Evolutionary conservation across 2,113 vertebrate species (phyloP).

Genomic region (Pseudopipra pipra): DNA sequence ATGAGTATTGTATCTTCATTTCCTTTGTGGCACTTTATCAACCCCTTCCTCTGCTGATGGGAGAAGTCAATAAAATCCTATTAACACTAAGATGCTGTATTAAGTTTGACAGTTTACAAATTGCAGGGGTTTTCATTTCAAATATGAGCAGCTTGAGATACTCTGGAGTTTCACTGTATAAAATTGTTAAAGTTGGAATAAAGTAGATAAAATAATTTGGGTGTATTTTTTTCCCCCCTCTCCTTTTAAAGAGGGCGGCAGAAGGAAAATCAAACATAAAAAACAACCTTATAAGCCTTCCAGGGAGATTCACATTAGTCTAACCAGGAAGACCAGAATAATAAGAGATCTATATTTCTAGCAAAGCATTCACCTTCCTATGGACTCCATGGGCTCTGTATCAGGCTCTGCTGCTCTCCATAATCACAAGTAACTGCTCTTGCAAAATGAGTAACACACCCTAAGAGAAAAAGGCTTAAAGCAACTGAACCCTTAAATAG

Average conservation of each 20-base stretch:
- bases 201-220: background rate
- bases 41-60: slow-evolving; percentile 43
- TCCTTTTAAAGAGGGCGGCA: background rate
- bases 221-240: background rate
- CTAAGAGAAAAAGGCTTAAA: slow-evolving; percentile 1
- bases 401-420: background rate
- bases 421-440: background rate
- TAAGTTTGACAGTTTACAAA: slow-evolving; percentile 61
- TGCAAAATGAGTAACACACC: background rate
- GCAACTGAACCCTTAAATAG: slow-evolving; percentile 20
- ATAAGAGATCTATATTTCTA: background rate
- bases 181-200: slow-evolving; percentile 4
- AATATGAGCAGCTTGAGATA: background rate
- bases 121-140: slow-evolving; percentile 51
- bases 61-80: slow-evolving; percentile 60
- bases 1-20: slow-evolving; percentile 39
- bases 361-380: background rate
- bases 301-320: background rate
- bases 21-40: slow-evolving; percentile 45
- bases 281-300: background rate
- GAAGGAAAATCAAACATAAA: slow-evolving; percentile 22
- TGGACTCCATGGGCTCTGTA: background rate
- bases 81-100: slow-evolving; percentile 49
- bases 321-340: background rate
- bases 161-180: background rate